phyloP scores from a whole-genome alignment of 2,888 invertebrate species.

The Phlogophora meticulosa region DNA sequence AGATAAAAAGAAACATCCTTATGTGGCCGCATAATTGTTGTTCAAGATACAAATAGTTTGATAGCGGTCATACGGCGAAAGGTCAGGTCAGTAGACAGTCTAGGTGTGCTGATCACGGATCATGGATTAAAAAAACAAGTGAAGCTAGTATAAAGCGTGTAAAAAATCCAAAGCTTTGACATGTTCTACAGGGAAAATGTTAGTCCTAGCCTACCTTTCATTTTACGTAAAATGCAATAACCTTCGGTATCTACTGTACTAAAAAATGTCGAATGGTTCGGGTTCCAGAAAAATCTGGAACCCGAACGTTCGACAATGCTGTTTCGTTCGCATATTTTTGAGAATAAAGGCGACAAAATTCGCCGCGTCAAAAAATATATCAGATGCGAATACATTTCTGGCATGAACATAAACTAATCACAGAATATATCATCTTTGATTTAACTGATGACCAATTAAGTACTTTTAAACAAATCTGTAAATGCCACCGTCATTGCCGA shows the following conservation, averaged over 20 bases:
- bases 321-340: constrained; percentile 9
- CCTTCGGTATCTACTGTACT: constrained; percentile 8
- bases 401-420: neutral
- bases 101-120: constrained; percentile 26
- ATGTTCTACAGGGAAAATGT: constrained; percentile 23
- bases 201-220: constrained; percentile 1
- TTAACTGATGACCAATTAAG: too few relatives aligned
- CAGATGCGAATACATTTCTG: too few relatives aligned
- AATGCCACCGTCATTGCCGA: neutral
- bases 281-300: constrained; percentile 23
- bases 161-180: constrained; percentile 40
- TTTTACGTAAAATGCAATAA: constrained; percentile 23
- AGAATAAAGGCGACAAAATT: neutral
- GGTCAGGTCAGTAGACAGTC: constrained; percentile 46
- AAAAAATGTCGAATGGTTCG: constrained; percentile 24
- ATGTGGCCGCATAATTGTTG: constrained; percentile 26
- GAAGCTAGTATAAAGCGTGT: too few relatives aligned
- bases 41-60: constrained; percentile 30
- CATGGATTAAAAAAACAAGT: too few relatives aligned
- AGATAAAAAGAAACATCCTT: constrained; percentile 20
- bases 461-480: neutral
- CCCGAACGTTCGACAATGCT: constrained; percentile 14
- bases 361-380: neutral
- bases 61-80: constrained; percentile 30
- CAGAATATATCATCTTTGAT: neutral